Evolutionary conservation across 2,113 vertebrate genomes (phyloP).

Genomic region (Varanus komodoensis): DNA sequence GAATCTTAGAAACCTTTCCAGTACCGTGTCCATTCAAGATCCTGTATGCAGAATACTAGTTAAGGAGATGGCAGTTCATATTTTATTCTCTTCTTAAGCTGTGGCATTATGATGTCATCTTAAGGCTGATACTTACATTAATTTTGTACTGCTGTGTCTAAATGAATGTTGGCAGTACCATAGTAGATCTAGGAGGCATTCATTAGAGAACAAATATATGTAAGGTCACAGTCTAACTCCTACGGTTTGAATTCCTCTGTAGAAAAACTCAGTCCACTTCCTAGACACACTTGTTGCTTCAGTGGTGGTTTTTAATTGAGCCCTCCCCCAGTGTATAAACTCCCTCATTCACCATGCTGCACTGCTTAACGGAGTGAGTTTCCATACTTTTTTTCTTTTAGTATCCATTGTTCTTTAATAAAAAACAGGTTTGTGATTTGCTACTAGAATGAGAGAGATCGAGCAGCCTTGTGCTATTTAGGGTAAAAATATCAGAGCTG

Average conservation of each 20-base stretch:
- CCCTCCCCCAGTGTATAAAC: not conserved
- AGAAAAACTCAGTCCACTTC: slow-evolving; percentile 16
- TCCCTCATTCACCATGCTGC: slow-evolving; percentile 44
- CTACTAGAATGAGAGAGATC: slow-evolving; percentile 60
- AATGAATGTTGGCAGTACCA: not conserved
- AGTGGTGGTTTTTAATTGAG: slow-evolving; percentile 48
- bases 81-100: slow-evolving; percentile 62
- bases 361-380: slow-evolving; percentile 19
- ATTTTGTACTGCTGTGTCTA: slow-evolving; percentile 22
- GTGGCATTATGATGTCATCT: slow-evolving; percentile 60
- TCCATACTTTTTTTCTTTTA: slow-evolving; percentile 44
- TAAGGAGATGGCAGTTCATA: slow-evolving; percentile 64
- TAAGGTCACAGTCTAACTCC: not conserved
- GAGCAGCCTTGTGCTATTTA: slow-evolving; percentile 51
- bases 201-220: not conserved
- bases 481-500: slow-evolving; percentile 42
- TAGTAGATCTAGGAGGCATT: not conserved
- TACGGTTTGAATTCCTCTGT: not conserved
- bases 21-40: slow-evolving; percentile 65
- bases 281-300: slow-evolving; percentile 66
- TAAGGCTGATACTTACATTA: slow-evolving; percentile 64
- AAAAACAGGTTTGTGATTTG: slow-evolving; percentile 57
- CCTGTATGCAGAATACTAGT: slow-evolving; percentile 61
- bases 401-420: slow-evolving; percentile 45
- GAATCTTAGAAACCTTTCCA: slow-evolving; percentile 60